Percentiles rank a stretch among this genome's conserved stretches.
phyloP scores from a whole-genome alignment of 2,888 invertebrate genomes.

The Ophion ellenae region DNA sequence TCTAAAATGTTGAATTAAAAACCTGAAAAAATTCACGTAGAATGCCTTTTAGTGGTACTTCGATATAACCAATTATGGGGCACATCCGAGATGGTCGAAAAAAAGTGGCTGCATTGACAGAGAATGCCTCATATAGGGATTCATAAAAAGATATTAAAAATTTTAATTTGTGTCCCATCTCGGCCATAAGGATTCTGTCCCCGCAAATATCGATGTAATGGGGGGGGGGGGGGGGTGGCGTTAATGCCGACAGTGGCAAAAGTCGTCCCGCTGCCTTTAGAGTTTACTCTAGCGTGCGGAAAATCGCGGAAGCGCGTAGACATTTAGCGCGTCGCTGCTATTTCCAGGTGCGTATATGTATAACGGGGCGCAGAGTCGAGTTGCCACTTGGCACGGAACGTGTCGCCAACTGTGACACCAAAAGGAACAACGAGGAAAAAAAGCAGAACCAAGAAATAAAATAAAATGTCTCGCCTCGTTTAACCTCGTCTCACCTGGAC shows the following conservation, averaged over 20 bases:
- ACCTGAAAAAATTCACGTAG: too few species aligned
- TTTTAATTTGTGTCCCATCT: too few species aligned
- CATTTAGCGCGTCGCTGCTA: constrained; percentile 74
- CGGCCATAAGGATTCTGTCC: too few species aligned
- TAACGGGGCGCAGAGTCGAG: constrained; percentile 73
- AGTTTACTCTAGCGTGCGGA: constrained; percentile 42
- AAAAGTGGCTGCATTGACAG: too few species aligned
- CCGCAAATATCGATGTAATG: background rate
- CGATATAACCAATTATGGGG: too few species aligned
- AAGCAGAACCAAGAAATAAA: constrained; percentile 31
- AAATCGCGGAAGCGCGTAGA: constrained; percentile 69
- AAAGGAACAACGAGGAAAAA: constrained; percentile 2
- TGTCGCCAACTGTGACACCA: constrained; percentile 69
- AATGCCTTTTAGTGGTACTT: too few species aligned
- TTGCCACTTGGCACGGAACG: constrained; percentile 72
- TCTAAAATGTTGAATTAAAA: too few species aligned
- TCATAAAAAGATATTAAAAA: too few species aligned
- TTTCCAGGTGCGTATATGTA: constrained; percentile 75
- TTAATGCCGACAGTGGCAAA: background rate
- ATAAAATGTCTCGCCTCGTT: constrained; percentile 62
- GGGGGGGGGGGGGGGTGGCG: too few species aligned
- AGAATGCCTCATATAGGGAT: too few species aligned
- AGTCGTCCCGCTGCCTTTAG: constrained; percentile 6
- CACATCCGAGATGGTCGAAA: too few species aligned
- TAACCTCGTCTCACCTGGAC: constrained; percentile 69